A percentile compares a stretch with the other conserved stretches of the same genome.
Evolutionary conservation across 2,797 vertebrate species (phyloP).

Genomic region (Myotis pilosus): DNA sequence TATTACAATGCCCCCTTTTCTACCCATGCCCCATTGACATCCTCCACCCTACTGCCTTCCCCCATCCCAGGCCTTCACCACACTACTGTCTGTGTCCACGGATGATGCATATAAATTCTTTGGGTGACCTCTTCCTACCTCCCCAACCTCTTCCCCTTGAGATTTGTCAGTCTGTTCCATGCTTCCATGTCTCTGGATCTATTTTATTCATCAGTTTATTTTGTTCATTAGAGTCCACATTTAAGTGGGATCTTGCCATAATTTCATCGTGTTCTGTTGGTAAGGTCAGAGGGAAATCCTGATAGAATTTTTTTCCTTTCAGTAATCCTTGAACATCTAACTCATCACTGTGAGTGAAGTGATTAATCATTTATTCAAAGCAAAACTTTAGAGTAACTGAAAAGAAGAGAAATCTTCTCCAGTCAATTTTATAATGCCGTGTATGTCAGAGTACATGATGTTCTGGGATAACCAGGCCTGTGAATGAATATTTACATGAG

Average conservation of each 20-base stretch:
- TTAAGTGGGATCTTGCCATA: neutral
- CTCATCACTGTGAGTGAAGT: neutral
- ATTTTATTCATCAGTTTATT: too few relatives aligned
- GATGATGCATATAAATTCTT: too few relatives aligned
- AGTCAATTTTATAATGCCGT: neutral
- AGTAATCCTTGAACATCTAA: slow-evolving; percentile 15
- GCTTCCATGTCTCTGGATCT: too few relatives aligned
- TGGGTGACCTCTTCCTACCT: too few relatives aligned
- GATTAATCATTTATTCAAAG: slow-evolving; percentile 38
- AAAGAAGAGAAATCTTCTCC: neutral
- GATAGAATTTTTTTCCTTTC: neutral
- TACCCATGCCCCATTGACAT: too few relatives aligned
- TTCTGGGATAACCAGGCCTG: neutral
- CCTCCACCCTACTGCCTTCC: too few relatives aligned
- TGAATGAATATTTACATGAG: slow-evolving; percentile 6
- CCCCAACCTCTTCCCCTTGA: too few relatives aligned
- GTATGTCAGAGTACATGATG: neutral
- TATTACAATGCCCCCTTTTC: too few relatives aligned
- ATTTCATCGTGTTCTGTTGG: neutral
- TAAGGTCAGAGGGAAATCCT: neutral
- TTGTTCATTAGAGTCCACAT: too few relatives aligned
- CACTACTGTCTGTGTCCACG: too few relatives aligned
- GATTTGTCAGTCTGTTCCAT: too few relatives aligned
- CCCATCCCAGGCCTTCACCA: too few relatives aligned
- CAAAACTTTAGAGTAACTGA: slow-evolving; percentile 11